Evolutionary conservation across 2,888 invertebrate species (phyloP).

Genomic region (Phymatocera aterrima): DNA sequence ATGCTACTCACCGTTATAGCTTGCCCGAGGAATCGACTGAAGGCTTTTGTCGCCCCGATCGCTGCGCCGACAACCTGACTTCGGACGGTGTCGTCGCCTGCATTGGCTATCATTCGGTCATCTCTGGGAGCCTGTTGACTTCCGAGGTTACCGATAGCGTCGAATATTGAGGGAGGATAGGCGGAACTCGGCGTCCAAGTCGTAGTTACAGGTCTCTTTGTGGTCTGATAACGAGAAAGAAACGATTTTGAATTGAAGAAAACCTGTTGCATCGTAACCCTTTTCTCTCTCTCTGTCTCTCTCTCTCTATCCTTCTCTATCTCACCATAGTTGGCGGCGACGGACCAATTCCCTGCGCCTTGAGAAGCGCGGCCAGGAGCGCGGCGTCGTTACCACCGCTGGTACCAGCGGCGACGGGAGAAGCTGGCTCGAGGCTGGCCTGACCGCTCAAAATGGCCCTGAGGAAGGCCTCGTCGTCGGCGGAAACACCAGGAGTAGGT

Average conservation of each 20-base stretch:
- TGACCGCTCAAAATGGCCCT: conserved; percentile 63
- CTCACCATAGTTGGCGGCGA: conserved; percentile 80
- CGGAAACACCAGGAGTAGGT: conserved; percentile 4
- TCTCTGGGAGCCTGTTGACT: conserved; percentile 68
- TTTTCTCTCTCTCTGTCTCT: neutral
- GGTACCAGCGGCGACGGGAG: conserved; percentile 60
- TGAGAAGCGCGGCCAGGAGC: conserved; percentile 82
- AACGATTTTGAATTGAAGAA: neutral
- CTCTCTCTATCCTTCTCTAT: conserved; percentile 51
- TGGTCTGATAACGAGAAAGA: conserved; percentile 49
- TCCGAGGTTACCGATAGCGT: conserved; percentile 64
- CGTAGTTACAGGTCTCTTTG: conserved; percentile 66
- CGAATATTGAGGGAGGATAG: conserved; percentile 70
- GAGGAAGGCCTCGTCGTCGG: conserved; percentile 65
- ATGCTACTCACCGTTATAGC: conserved; percentile 82
- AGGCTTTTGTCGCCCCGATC: conserved; percentile 86
- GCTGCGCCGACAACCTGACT: conserved; percentile 83
- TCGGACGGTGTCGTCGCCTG: conserved; percentile 68
- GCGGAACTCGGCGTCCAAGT: conserved; percentile 69
- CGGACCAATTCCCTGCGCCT: conserved; percentile 85
- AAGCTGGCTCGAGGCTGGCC: conserved; percentile 59
- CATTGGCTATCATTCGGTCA: conserved; percentile 57
- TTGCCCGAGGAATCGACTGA: conserved; percentile 86
- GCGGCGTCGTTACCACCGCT: conserved; percentile 83
- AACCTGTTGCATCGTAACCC: neutral